Base-by-base conservation (phyloP, 2,888 invertebrate species). In the Amiota mariae region DNA sequence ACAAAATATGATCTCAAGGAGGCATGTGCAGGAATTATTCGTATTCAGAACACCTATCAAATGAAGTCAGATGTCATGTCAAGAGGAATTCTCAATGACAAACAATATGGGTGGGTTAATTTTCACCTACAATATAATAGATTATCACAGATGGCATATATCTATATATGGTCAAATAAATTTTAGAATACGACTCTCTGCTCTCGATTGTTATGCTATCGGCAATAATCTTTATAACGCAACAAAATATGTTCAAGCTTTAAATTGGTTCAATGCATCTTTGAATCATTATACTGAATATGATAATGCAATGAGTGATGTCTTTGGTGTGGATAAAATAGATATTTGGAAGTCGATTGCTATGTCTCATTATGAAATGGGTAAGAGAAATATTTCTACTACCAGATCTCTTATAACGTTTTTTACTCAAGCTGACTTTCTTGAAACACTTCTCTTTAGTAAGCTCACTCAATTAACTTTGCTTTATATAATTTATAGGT, bases 21-120 rank as follows among this genome's bases (percentile, higher is more conserved):
- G 0, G 98, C 98, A 8, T 97, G 97, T 4, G 94, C 94, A 63
- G 98, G 97, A 1, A 91, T 99, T 71, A 94, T 96, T 75, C 92
- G 98, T 49, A 92, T 98, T 1, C 98, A 98, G 89, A 94, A 95
- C 80, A 96, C 97, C 0, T 98, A 98, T 89, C 93, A 94, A 76
- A 91, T 98, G 63, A 94, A 96, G 72, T 95, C 97, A 0, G 91
- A 92, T 0, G 94, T 96, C 54, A 92, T 99, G 79, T 95, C 95
- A 1, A 90, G 93, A 72, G 98, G 98, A 4, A 92, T 94, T 81
- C 91, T 97, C 47, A 94, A 94, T 79, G 95, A 95, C 0, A 92
- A 95, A 15, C 92, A 93, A 83, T 95, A 95, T 87, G 94, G 94
- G 92, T 92, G 84, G 71, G 81, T 73, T 9, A 9, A 49, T 4